Conservation (phyloP, 2,888 invertebrate genomes). For the Prosopocoilus inquinatus region DNA sequence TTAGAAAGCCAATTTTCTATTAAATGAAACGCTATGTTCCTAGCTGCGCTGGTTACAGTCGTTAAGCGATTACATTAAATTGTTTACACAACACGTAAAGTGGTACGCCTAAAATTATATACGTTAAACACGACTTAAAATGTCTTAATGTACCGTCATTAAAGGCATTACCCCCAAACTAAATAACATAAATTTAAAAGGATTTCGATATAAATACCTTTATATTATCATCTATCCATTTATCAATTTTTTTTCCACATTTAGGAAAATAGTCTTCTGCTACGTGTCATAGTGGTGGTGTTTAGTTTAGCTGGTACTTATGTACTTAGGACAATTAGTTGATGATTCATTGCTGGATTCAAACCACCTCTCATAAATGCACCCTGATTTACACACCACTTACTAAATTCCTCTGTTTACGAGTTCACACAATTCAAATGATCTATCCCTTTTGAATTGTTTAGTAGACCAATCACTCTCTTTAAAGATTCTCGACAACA, state of each 20-base stretch:
- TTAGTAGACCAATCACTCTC: background rate
- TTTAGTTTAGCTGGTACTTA: slow-evolving; percentile 28
- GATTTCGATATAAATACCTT: no score
- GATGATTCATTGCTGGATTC: slow-evolving; percentile 33
- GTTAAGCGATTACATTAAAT: slow-evolving; percentile 1
- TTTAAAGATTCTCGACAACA: no score
- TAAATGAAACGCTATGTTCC: no score
- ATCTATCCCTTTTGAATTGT: slow-evolving; percentile 24
- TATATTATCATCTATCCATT: no score
- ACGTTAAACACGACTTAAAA: background rate
- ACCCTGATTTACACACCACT: slow-evolving; percentile 25
- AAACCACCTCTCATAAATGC: slow-evolving; percentile 34
- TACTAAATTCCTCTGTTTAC: slow-evolving; percentile 21
- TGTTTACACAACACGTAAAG: slow-evolving; percentile 3
- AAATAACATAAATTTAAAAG: no score
- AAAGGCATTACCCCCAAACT: no score
- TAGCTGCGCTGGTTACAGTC: background rate
- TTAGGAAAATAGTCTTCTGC: background rate
- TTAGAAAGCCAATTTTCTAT: no score
- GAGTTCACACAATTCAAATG: slow-evolving; percentile 25
- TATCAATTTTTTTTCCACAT: no score
- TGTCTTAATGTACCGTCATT: background rate
- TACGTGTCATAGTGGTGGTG: slow-evolving; percentile 7
- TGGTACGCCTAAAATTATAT: slow-evolving; percentile 2
- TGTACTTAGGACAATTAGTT: slow-evolving; percentile 33